Conservation (phyloP, 2,113 vertebrate species). For the Euleptes europaea region DNA sequence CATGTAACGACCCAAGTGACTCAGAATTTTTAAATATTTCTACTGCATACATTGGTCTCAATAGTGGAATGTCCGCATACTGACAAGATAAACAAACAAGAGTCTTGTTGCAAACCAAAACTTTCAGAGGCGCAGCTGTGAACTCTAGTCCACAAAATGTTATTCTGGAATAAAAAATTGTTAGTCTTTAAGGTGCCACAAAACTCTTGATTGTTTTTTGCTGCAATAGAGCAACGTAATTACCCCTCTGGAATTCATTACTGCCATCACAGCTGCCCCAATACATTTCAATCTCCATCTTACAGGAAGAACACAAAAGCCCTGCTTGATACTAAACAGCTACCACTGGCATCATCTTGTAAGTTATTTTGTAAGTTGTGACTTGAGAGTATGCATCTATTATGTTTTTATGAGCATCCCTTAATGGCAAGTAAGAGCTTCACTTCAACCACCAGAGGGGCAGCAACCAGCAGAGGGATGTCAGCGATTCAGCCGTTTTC, state of each 20-base stretch:
- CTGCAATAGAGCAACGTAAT: no score
- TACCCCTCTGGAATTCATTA: no score
- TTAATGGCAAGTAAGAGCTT: neutral
- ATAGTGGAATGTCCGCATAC: neutral
- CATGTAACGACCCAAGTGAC: neutral
- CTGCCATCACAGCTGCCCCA: neutral
- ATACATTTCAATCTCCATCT: neutral
- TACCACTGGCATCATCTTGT: neutral
- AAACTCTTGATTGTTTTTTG: no score
- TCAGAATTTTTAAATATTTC: neutral
- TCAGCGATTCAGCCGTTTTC: neutral
- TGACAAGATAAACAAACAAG: no score
- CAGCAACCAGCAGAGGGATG: neutral
- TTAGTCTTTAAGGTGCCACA: no score
- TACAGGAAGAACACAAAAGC: neutral
- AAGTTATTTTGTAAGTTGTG: neutral
- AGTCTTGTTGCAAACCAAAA: no score
- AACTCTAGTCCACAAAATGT: no score
- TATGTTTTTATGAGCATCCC: rapidly evolving
- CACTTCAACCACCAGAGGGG: neutral
- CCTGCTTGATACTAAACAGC: neutral
- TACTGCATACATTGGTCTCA: neutral
- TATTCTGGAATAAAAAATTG: no score
- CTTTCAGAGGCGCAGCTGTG: no score
- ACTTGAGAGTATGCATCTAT: rapidly evolving